Evolutionary conservation across 2,888 invertebrate genomes (phyloP).

Genomic region (Sialis fuliginosa): DNA sequence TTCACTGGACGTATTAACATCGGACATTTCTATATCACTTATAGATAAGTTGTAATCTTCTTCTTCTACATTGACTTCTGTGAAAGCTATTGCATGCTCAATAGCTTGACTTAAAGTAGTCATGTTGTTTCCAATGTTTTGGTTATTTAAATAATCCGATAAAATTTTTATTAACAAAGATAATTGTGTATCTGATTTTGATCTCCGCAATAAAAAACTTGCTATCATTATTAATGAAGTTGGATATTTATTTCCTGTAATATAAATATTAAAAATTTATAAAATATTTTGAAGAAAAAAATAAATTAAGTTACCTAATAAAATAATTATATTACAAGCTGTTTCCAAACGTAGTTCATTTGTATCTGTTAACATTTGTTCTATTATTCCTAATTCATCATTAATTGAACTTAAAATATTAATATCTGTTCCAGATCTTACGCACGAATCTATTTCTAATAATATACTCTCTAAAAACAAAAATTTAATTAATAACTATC

Average conservation of each 20-base stretch:
- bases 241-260: constrained; percentile 38
- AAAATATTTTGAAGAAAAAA: constrained; percentile 4
- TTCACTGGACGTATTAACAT: background rate
- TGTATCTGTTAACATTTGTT: constrained; percentile 33
- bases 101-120: constrained; percentile 4
- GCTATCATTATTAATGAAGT: constrained; percentile 41
- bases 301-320: constrained; percentile 27
- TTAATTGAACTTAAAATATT: constrained; percentile 33
- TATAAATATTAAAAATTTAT: constrained; percentile 8
- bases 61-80: constrained; percentile 1
- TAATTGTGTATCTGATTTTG: constrained; percentile 36
- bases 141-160: constrained; percentile 30
- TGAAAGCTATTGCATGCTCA: constrained; percentile 5
- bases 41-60: constrained; percentile 2
- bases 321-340: constrained; percentile 35
- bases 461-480: constrained; percentile 36
- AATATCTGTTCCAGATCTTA: constrained; percentile 27
- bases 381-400: constrained; percentile 32
- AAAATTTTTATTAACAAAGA: constrained; percentile 42
- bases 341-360: constrained; percentile 38
- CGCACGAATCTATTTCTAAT: constrained; percentile 39
- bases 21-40: background rate
- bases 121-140: background rate
- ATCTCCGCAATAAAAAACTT: constrained; percentile 39
- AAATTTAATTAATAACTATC: background rate